A percentile compares a stretch with the other conserved stretches of the same genome.
These are phyloP conservation scores for Meteorus cinctellus DNA, from an alignment of 2,888 invertebrate genomes.

Conservation along the genomic window DNA sequence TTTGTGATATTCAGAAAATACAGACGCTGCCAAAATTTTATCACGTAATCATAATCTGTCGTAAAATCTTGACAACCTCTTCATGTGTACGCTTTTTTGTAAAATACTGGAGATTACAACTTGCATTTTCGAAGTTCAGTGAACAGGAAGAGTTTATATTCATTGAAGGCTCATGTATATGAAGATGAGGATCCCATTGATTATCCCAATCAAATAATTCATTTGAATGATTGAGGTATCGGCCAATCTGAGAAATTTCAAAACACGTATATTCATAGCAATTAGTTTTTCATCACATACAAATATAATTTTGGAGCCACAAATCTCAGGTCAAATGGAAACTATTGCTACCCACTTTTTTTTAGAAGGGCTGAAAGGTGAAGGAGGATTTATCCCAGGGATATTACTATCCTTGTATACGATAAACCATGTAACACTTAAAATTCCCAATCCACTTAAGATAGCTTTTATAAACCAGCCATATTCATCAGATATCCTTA, in stretches of 20 bases:
- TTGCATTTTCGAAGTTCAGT: not conserved
- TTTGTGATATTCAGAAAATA: not conserved
- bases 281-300: no score
- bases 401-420: slow-evolving; percentile 78
- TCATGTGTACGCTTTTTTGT: no score
- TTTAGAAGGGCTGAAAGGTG: slow-evolving; percentile 76
- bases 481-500: slow-evolving; percentile 51
- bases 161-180: slow-evolving; percentile 61
- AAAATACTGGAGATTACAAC: not conserved
- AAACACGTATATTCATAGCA: no score
- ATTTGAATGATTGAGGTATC: slow-evolving; percentile 56
- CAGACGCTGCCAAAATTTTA: not conserved
- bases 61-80: not conserved
- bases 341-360: slow-evolving; percentile 69
- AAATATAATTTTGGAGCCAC: no score
- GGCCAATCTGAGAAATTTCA: slow-evolving; percentile 46
- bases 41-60: not conserved
- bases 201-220: slow-evolving; percentile 63
- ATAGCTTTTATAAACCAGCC: slow-evolving; percentile 63
- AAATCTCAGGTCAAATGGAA: no score
- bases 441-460: slow-evolving; percentile 73
- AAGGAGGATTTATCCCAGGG: slow-evolving; percentile 78
- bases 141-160: not conserved
- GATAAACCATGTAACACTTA: slow-evolving; percentile 77
- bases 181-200: slow-evolving; percentile 64